These are phyloP conservation scores for Orientallactaga bullata DNA, from an alignment of 2,113 vertebrate species.

Conservation along the genomic window DNA sequence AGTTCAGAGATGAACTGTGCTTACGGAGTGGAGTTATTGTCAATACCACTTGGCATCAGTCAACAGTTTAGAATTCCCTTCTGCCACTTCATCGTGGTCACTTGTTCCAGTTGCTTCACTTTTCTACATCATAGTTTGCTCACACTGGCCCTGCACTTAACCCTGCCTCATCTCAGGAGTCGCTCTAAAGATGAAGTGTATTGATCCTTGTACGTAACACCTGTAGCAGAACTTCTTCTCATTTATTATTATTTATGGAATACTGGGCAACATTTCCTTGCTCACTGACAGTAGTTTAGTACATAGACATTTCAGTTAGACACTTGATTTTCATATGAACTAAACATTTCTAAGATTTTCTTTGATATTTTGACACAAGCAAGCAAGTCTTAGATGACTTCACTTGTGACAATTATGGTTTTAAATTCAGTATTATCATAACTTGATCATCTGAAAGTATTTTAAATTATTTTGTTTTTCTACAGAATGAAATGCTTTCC, in stretches of 20 bases:
- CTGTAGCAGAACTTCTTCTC: neutral
- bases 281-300: neutral
- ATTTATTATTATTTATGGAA: neutral
- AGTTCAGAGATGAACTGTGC: neutral
- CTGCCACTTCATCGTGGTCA: neutral
- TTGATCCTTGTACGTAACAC: neutral
- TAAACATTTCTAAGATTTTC: neutral
- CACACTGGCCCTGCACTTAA: neutral
- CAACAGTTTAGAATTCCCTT: neutral
- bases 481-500: neutral
- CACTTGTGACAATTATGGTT: neutral
- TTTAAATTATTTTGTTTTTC: slow-evolving; percentile 23
- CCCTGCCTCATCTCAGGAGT: too few species aligned
- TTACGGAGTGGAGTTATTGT: neutral
- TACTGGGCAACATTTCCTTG: slow-evolving; percentile 9
- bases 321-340: slow-evolving; percentile 17
- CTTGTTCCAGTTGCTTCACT: neutral
- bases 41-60: neutral
- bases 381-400: neutral
- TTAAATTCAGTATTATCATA: neutral
- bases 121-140: neutral
- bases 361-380: neutral
- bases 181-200: neutral
- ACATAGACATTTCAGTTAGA: slow-evolving; percentile 15
- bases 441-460: neutral